A percentile compares a stretch with the other conserved stretches of the same genome.
Evolutionary conservation across 2,888 invertebrate genomes (phyloP).

Genomic region (Pemphredon lugubris): DNA sequence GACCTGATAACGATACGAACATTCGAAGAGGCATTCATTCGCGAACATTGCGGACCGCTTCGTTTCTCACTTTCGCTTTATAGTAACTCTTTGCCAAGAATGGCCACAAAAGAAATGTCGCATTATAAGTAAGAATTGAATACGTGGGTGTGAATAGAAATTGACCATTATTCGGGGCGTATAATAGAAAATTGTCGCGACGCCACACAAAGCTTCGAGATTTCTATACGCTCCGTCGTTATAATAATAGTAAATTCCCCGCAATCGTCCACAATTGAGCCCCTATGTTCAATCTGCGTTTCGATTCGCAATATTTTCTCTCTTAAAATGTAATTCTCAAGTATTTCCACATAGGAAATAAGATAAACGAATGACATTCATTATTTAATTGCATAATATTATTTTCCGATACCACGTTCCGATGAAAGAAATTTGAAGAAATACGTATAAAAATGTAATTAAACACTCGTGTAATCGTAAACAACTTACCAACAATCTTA

Average conservation of each 20-base stretch:
- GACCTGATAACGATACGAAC: no score
- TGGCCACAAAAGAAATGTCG: slow-evolving; percentile 21
- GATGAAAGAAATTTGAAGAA: no score
- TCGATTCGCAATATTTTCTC: neutral
- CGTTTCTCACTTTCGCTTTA: no score
- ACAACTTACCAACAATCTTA: no score
- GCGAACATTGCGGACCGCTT: neutral
- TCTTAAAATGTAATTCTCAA: neutral
- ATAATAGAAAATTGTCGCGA: slow-evolving; percentile 43
- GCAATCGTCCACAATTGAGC: slow-evolving; percentile 10
- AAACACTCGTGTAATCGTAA: no score
- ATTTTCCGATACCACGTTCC: no score
- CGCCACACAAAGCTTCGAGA: slow-evolving; percentile 31
- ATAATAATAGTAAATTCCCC: slow-evolving; percentile 46
- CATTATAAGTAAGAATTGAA: slow-evolving; percentile 47
- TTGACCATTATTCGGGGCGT: slow-evolving; percentile 45
- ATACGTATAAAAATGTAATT: no score
- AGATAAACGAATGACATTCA: neutral
- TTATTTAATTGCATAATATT: no score
- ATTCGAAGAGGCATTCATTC: neutral
- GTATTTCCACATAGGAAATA: slow-evolving; percentile 1
- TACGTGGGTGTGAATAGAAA: slow-evolving; percentile 41
- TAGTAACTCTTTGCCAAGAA: neutral
- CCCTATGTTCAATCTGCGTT: neutral
- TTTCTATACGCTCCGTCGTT: slow-evolving; percentile 36